phyloP scores from a whole-genome alignment of 2,797 vertebrate genomes.

The Sparus aurata region DNA sequence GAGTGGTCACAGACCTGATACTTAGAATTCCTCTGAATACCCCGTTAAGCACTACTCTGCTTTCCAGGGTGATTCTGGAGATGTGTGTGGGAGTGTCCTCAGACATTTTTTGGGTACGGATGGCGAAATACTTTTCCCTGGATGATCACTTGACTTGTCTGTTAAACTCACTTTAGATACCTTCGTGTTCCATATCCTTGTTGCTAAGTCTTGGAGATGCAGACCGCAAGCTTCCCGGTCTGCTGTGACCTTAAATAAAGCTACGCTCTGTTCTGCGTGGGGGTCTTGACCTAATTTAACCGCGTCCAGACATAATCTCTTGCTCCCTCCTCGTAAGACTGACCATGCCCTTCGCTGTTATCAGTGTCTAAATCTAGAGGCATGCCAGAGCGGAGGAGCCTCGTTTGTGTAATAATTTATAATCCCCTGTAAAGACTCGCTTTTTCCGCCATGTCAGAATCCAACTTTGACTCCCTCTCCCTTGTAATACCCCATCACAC shows the following conservation, averaged over 20 bases:
- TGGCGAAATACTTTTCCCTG: too few relatives aligned
- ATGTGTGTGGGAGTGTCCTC: too few relatives aligned
- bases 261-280: constrained; percentile 2
- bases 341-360: constrained; percentile 31
- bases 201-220: neutral
- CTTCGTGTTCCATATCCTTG: too few relatives aligned
- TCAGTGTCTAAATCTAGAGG: constrained; percentile 58
- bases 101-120: neutral
- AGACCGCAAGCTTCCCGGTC: neutral
- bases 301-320: constrained; percentile 30
- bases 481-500: constrained; percentile 60
- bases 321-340: constrained; percentile 12
- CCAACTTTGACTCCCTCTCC: constrained; percentile 46
- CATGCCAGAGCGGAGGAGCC: constrained; percentile 20
- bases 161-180: too few relatives aligned
- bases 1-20: neutral
- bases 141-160: too few relatives aligned
- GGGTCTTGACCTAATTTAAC: constrained; percentile 2
- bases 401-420: constrained; percentile 71
- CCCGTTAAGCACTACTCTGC: neutral
- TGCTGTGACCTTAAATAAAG: neutral
- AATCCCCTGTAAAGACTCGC: constrained; percentile 60
- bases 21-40: neutral
- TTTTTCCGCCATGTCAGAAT: constrained; percentile 51
- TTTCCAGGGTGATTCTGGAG: neutral